A percentile compares a stretch with the other conserved stretches of the same genome.
Evolutionary conservation across 2,797 vertebrate species (phyloP).

Genomic region (Cirrhinus mrigala): DNA sequence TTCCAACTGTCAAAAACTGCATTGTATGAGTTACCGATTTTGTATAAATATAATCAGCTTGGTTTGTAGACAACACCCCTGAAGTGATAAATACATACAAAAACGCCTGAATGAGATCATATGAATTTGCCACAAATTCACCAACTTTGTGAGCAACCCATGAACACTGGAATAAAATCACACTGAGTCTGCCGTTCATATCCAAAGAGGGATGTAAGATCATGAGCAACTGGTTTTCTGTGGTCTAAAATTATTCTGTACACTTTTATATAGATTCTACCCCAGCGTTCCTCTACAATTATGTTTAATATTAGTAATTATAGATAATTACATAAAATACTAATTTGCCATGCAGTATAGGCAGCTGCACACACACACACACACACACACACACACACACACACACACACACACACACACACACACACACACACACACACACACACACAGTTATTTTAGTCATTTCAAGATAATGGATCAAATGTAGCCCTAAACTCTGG

Average conservation of each 20-base stretch:
- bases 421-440: too few species aligned
- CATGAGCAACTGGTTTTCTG: background rate
- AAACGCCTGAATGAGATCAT: too few species aligned
- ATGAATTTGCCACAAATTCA: background rate
- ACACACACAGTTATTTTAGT: background rate
- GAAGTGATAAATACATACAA: background rate
- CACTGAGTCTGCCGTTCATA: background rate
- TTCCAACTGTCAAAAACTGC: background rate
- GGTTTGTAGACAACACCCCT: background rate
- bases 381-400: too few species aligned
- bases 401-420: background rate
- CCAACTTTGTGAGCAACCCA: background rate
- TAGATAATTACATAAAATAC: background rate
- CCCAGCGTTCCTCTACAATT: background rate
- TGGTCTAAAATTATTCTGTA: background rate
- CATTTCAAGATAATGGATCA: background rate
- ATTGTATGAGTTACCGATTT: background rate
- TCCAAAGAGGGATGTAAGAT: background rate
- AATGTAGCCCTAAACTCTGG: background rate
- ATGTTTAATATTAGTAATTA: background rate
- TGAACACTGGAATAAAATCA: background rate
- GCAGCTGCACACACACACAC: background rate
- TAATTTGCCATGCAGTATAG: background rate
- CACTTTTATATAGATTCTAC: background rate
- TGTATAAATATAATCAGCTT: background rate